Percentiles rank a stretch among this genome's conserved stretches.
These are phyloP conservation scores for Elephas maximus DNA, from an alignment of 2,113 vertebrate species.

Conservation along the genomic window DNA sequence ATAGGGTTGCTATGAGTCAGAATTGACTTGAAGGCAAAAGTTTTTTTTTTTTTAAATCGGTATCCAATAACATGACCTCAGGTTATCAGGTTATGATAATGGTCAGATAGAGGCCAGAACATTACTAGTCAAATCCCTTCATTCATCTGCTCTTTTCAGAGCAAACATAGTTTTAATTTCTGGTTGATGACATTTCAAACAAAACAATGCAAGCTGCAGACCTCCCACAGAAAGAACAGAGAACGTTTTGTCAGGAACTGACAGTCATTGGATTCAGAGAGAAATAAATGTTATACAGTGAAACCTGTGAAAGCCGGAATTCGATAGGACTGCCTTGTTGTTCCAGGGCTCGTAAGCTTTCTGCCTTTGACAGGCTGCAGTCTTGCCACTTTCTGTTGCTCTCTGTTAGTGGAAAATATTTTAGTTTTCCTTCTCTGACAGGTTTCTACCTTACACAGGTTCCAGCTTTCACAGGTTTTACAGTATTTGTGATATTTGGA, in stretches of 20 bases:
- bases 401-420: too few species aligned
- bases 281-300: background rate
- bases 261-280: background rate
- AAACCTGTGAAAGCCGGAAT: background rate
- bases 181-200: background rate
- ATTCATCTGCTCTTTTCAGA: background rate
- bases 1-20: too few species aligned
- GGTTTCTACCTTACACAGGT: too few species aligned
- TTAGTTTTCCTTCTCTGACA: too few species aligned
- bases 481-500: background rate
- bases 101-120: background rate
- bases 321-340: too few species aligned
- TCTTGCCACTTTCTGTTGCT: too few species aligned
- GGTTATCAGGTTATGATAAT: background rate
- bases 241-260: background rate
- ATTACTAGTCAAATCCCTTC: too few species aligned
- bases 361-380: too few species aligned
- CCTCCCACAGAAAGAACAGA: background rate
- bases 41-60: too few species aligned
- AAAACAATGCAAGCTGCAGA: background rate
- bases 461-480: too few species aligned
- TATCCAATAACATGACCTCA: background rate
- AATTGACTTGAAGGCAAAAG: too few species aligned
- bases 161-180: background rate
- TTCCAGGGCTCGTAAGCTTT: too few species aligned